phyloP scores from a whole-genome alignment of 2,113 vertebrate species.

The Aldabrachelys gigantea region DNA sequence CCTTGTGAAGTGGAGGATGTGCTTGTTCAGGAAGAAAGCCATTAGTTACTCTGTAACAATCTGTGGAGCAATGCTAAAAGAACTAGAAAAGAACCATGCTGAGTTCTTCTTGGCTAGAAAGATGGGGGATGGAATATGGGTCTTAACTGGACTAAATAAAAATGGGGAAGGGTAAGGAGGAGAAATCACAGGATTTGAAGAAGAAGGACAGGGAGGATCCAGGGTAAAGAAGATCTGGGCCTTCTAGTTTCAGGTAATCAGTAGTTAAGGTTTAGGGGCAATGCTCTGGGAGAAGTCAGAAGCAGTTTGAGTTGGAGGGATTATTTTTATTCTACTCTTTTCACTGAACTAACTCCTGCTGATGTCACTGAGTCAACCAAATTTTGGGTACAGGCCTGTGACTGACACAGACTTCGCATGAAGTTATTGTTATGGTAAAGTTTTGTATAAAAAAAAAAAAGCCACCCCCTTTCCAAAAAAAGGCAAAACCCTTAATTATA shows the following conservation, averaged over 20 bases:
- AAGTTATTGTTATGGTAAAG: background rate
- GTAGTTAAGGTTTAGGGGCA: background rate
- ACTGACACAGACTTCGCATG: background rate
- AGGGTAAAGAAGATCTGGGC: background rate
- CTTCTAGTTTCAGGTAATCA: background rate
- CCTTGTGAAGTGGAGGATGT: fast-evolving
- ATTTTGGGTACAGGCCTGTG: background rate
- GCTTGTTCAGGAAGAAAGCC: background rate
- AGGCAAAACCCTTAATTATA: slow-evolving; percentile 49
- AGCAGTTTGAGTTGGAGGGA: background rate
- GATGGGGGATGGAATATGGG: fast-evolving
- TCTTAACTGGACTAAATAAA: background rate
- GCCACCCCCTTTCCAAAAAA: slow-evolving; percentile 42
- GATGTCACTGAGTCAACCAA: background rate
- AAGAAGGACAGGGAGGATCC: background rate
- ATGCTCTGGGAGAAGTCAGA: too few relatives aligned
- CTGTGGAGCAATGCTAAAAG: background rate
- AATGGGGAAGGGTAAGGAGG: background rate
- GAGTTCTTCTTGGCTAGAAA: background rate
- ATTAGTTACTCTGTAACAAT: background rate
- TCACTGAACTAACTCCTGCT: background rate
- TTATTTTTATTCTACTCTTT: background rate
- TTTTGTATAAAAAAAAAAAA: slow-evolving; percentile 15
- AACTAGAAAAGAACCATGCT: background rate
- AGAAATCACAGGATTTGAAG: background rate